Percentiles rank a stretch among this genome's conserved stretches.
These are phyloP conservation scores for Oreortyx pictus DNA, from an alignment of 2,797 vertebrate species.

Conservation along the genomic window DNA sequence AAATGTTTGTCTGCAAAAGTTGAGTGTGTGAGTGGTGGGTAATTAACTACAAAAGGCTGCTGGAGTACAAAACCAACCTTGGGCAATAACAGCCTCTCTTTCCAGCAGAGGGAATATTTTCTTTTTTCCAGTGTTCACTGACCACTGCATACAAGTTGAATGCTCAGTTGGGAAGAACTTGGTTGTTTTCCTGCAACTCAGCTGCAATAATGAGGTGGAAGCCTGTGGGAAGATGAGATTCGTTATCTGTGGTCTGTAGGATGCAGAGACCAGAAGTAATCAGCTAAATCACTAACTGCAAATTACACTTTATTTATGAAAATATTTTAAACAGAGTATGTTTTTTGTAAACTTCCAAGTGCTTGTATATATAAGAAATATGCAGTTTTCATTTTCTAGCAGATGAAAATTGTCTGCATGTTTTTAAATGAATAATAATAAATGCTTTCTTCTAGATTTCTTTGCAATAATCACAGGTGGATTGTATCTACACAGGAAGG, in stretches of 20 bases:
- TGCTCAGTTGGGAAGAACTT: neutral
- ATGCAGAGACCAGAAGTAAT: neutral
- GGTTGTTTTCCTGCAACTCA: neutral
- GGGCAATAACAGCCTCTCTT: neutral
- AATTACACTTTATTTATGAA: neutral
- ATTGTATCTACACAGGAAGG: neutral
- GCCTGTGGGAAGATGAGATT: neutral
- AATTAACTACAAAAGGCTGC: conserved; percentile 15
- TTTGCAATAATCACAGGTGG: neutral
- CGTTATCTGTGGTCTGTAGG: neutral
- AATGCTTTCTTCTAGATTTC: conserved; percentile 1
- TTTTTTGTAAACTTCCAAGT: neutral
- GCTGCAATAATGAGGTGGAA: rapidly evolving
- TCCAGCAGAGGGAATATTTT: neutral
- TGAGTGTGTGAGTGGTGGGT: conserved; percentile 17
- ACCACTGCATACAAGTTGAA: neutral
- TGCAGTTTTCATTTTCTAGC: neutral
- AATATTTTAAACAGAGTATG: neutral
- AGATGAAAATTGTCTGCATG: neutral
- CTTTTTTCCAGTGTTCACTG: neutral
- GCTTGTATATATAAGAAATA: neutral
- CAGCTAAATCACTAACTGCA: neutral
- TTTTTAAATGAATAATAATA: conserved; percentile 13
- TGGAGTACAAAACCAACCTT: neutral
- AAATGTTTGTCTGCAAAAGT: neutral